Conservation (phyloP, 1,140 invertebrate species). For the Drosophila trapezifrons region DNA sequence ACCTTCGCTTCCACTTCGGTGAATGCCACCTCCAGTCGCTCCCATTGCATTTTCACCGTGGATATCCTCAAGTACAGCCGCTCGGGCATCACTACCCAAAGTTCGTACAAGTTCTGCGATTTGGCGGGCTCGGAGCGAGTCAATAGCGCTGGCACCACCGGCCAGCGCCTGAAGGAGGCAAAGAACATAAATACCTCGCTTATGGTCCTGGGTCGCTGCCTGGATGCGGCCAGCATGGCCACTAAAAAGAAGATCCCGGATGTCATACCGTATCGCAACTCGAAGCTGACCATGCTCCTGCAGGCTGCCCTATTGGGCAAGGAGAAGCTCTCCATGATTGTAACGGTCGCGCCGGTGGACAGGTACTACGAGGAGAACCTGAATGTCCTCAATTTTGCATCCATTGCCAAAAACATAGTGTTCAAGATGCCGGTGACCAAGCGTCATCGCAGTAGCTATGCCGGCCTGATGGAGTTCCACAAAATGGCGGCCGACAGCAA, state of each 20-base stretch:
- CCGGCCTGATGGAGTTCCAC: conserved; percentile 47
- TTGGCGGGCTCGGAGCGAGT: conserved; percentile 95
- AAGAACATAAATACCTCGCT: conserved; percentile 86
- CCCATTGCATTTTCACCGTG: conserved; percentile 95
- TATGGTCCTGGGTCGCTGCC: conserved; percentile 92
- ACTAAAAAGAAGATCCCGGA: conserved; percentile 82
- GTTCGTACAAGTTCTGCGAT: conserved; percentile 92
- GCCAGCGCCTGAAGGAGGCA: conserved; percentile 91
- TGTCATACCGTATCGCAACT: conserved; percentile 87
- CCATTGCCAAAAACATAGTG: conserved; percentile 89
- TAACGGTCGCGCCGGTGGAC: conserved; percentile 90
- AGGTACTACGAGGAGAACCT: conserved; percentile 92
- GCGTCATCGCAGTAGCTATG: conserved; percentile 66
- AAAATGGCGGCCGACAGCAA: background rate
- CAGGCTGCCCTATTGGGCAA: conserved; percentile 88
- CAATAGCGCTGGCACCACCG: conserved; percentile 93
- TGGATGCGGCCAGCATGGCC: conserved; percentile 88
- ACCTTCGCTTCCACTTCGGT: conserved; percentile 93
- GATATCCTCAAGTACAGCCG: conserved; percentile 87
- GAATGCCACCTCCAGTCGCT: conserved; percentile 91
- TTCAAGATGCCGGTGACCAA: conserved; percentile 76
- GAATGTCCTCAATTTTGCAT: conserved; percentile 90
- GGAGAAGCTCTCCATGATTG: conserved; percentile 91
- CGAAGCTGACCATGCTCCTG: conserved; percentile 91
- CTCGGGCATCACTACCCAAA: conserved; percentile 77